phyloP scores from a whole-genome alignment of 1,140 invertebrate genomes.

The Physella acuta region DNA sequence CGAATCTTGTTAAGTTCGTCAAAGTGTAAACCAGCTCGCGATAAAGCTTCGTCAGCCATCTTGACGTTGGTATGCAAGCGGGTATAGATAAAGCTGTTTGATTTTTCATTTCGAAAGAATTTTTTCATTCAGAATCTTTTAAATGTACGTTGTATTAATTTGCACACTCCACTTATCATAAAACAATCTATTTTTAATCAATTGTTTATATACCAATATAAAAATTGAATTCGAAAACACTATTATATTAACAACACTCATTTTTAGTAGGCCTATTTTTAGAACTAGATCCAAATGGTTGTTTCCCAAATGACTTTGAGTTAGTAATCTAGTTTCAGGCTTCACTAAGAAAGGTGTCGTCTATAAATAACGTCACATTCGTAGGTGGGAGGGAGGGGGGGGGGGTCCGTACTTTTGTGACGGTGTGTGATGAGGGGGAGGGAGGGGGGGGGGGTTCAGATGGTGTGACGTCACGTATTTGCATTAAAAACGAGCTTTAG shows the following conservation, averaged over 20 bases:
- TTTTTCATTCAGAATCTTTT: background rate
- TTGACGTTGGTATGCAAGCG: constrained; percentile 40
- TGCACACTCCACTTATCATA: background rate
- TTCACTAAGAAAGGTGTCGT: too few relatives aligned
- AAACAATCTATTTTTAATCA: background rate
- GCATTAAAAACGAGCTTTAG: too few relatives aligned
- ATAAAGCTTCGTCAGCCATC: constrained; percentile 74
- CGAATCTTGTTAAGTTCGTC: constrained; percentile 85
- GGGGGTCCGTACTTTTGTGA: too few relatives aligned
- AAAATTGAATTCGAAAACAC: background rate
- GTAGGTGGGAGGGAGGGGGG: too few relatives aligned
- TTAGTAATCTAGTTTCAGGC: too few relatives aligned
- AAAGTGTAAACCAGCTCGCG: constrained; percentile 77
- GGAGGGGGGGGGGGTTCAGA: too few relatives aligned
- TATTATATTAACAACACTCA: background rate
- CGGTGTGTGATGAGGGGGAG: too few relatives aligned
- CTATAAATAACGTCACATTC: too few relatives aligned
- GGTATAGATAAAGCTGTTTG: background rate
- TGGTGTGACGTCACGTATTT: too few relatives aligned
- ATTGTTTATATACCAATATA: background rate
- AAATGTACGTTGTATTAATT: background rate
- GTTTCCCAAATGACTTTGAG: too few relatives aligned
- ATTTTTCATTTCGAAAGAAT: background rate
- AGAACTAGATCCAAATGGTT: too few relatives aligned
- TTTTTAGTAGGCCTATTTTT: background rate